Base-by-base conservation (phyloP, 2,797 vertebrate species). In the Rhinogobio ventralis region DNA sequence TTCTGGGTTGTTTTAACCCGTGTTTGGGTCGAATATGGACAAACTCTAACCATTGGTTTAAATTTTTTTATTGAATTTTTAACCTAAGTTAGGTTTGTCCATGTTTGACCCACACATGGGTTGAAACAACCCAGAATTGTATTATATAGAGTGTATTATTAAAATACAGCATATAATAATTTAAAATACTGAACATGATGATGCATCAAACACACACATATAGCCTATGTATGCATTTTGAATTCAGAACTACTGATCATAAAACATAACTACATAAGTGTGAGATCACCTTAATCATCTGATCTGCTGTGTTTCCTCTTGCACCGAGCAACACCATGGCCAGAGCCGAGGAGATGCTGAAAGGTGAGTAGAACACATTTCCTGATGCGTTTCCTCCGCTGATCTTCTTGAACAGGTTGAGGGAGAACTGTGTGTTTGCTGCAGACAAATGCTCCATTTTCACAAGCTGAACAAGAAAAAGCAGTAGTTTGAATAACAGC, bases 331-430 rank as follows among this genome's bases (percentile, higher is more conserved):
- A 87, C 87, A 98, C 90, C 97, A 98, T 96, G 17, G 95, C 92
- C 91, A 99, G 90, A 39, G 96, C 94, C 19, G 96, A 96, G 14
- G 95, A 95, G 87, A 99, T 92, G 91, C 97, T 97, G 89, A 98
- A 85, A 0, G 96, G 95, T 10, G 95, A 95, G 74, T 92, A 95
- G 90, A 98, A 96, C 28, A 97, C 1, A 49, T 99, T 99, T 49
- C 55, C 79, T 53, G 49, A 33, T 1, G 28, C 1, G 1, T 74
- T 51, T 53, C 4, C 46, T 33, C 0, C 10, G 0, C 19, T 53
- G 72, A 74, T 53, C 72, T 53, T 74, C 46, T 74, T 74, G 19
- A 53, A 74, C 5, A 72, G 45, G n/a, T 72, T 10, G n/a, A 72
- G 69, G 46, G n/a, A 49, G 8, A 72, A 72, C 7, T 53, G 46